Evolutionary conservation across 2,888 invertebrate species (phyloP), one percentile per base, ranked within the genome.

Genomic region (Dyspetes luteomarginatus): DNA sequence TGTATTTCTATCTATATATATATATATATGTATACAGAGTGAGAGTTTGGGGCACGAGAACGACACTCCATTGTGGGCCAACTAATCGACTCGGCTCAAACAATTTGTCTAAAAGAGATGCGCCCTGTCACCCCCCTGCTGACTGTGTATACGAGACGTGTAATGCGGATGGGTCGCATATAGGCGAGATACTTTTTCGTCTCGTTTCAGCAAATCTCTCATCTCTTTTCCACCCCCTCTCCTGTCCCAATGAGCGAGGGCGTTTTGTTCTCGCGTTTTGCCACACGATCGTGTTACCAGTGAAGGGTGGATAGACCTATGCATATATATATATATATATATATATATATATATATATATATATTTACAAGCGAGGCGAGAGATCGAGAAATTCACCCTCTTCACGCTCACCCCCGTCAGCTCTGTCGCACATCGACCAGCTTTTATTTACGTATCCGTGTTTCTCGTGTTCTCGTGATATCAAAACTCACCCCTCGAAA

Each of bases 41-140:
- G 28, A 56, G 30, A 26, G 26, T 5, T 22, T 7, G 48, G 24
- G 15, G 19, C 36, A 41, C 17, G 17, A 60, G 3, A n/a, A 60
- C 74, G 45, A 88, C 89, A 90, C 89, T 90, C 90, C 87, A 91
- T 91, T 91, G 91, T 89, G 89, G 69, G 52, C 88, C 85, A 83
- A 88, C 90, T 90, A 91, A 91, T 89, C 88, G 90, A 91, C 91
- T 89, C 91, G 87, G 88, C 90, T 90, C 90, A 90, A 91, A 91
- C 91, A 91, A 91, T 91, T 91, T 91, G 91, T 91, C 91, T 88
- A 85, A 86, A 86, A 86, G 86, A 86, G 87, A 86, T 84, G 86
- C 86, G 85, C 84, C 85, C 86, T 86, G 86, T 87, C 86, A 85
- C 85, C 85, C 85, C 85, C 78, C 72, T n/a, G n/a, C n/a, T n/a